A percentile compares a stretch with the other conserved stretches of the same genome.
Conservation (phyloP, 2,113 vertebrate species). For the Apodemus speciosus region DNA sequence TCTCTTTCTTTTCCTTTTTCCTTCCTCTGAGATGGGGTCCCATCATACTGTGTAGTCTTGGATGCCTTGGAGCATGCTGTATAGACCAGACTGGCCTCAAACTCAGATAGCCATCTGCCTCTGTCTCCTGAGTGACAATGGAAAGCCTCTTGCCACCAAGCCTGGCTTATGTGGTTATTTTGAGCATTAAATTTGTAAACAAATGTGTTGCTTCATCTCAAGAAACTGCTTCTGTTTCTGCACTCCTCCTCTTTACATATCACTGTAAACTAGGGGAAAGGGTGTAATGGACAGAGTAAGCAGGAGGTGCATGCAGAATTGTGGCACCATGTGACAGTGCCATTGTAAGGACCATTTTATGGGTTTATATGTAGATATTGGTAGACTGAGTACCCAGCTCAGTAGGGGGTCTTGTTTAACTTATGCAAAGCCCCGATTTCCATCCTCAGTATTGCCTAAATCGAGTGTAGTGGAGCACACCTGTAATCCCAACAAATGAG, state of each 20-base stretch:
- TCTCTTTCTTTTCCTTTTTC: background rate
- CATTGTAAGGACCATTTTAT: too few species aligned
- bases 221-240: background rate
- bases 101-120: background rate
- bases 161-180: background rate
- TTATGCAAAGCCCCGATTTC: background rate
- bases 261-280: background rate
- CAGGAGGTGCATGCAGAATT: background rate
- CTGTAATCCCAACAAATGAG: background rate
- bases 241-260: background rate
- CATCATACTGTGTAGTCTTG: background rate
- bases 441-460: background rate
- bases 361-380: background rate
- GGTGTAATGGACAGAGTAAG: too few species aligned
- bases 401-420: background rate
- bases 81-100: background rate
- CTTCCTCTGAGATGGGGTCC: background rate
- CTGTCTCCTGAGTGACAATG: background rate
- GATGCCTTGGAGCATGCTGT: background rate
- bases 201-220: background rate
- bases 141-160: background rate
- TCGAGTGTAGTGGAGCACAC: background rate
- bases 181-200: background rate
- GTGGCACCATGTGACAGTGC: background rate
- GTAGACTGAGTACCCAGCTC: background rate